Evolutionary conservation across 2,888 invertebrate species (phyloP).

Genomic region (Agonopterix arenella): DNA sequence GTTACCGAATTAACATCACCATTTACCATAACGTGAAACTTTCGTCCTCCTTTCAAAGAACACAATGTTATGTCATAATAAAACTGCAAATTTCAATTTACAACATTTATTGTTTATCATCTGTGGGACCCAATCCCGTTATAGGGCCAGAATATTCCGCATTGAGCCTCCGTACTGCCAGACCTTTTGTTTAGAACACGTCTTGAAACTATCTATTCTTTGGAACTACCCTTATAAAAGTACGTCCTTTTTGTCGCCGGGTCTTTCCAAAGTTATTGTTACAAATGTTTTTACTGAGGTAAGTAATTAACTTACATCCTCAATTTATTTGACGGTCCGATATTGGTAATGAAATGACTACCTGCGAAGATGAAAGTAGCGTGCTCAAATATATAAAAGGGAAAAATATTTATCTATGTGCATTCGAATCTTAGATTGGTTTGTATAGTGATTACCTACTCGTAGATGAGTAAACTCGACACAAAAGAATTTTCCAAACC

Average conservation of each 20-base stretch:
- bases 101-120: neutral
- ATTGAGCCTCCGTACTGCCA: conserved; percentile 21
- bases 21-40: too few species aligned
- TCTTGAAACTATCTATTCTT: conserved; percentile 38
- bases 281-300: neutral
- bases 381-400: too few species aligned
- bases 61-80: neutral
- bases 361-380: too few species aligned
- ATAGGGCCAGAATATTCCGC: neutral
- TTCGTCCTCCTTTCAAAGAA: neutral
- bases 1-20: too few species aligned
- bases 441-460: too few species aligned
- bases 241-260: conserved; percentile 20
- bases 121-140: neutral
- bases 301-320: neutral
- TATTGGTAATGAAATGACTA: too few species aligned
- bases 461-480: too few species aligned
- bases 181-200: conserved; percentile 42
- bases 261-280: conserved; percentile 11
- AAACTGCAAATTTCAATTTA: neutral
- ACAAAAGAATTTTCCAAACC: too few species aligned
- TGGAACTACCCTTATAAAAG: conserved; percentile 28
- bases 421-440: too few species aligned
- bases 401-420: too few species aligned
- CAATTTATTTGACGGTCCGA: neutral